Base-by-base conservation (phyloP, 2,113 vertebrate genomes). In the Apaloderma vittatum region DNA sequence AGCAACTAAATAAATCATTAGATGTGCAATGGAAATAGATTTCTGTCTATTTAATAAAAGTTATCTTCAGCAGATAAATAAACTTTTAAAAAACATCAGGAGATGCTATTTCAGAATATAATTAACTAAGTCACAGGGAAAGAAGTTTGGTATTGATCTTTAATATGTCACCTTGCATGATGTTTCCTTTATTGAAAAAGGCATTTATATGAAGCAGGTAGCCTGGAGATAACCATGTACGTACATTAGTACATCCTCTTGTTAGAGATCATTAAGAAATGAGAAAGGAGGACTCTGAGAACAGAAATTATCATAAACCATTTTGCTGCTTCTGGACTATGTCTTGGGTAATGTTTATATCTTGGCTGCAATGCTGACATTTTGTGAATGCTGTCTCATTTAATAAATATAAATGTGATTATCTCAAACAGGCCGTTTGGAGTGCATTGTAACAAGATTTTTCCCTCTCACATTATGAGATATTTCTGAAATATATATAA, bases 301-400 rank as follows among this genome's bases (percentile, higher is more conserved):
- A 73, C 74, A 93, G 87, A 74, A 94, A 95, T 92, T 75, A 40
- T 82, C 80, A 91, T 93, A 87, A 94, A 85, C 21, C 34, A 95
- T 89, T 89, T 87, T 89, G n/a, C 59, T 91, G 89, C 65, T 93
- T 91, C 95, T 97, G 95, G 95, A 89, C 48, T 96, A 65, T 87
- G 61, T 97, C 77, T 70, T 55, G 48, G 17, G 24, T 92, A 89
- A 79, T 72, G 59, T 95, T 96, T 94, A 87, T 61, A 30, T 72
- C 91, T 74, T 78, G 73, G 57, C 91, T 95, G 43, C 83, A 84
- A 81, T 11, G 43, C 55, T 95, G 95, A 85, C 66, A 52, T 93
- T 86, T 94, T 78, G 67, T 75, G 70, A 93, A 75, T 57, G 61
- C 54, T 89, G 80, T 70, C 91, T 89, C 73, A 57, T 96, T 94